A percentile compares a stretch with the other conserved stretches of the same genome.
Evolutionary conservation across 2,797 vertebrate genomes (phyloP).

Genomic region (Sebastes ruberrimus): DNA sequence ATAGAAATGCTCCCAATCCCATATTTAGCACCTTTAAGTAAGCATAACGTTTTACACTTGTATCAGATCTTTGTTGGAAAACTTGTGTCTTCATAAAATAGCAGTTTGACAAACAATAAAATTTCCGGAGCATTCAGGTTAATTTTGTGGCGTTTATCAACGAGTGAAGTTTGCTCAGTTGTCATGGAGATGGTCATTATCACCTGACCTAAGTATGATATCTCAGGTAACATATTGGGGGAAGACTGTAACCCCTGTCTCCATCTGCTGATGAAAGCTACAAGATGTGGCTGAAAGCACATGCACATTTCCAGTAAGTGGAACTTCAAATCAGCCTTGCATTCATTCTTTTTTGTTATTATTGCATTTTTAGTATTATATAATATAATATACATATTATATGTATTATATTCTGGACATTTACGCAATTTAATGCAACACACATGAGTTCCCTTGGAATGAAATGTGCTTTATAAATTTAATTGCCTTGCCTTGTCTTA

Average conservation of each 20-base stretch:
- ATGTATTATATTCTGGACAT: neutral
- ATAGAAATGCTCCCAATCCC: too few relatives aligned
- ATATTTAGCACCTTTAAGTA: too few relatives aligned
- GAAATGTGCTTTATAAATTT: neutral
- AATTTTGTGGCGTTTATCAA: neutral
- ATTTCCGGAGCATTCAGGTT: too few relatives aligned
- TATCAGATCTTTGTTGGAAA: neutral
- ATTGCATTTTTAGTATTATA: neutral
- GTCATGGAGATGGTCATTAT: neutral
- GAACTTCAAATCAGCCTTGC: neutral
- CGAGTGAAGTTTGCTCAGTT: neutral
- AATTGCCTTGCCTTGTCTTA: neutral
- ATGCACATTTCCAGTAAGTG: neutral
- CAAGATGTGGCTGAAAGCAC: neutral
- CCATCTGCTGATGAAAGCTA: neutral
- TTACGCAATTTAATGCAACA: neutral
- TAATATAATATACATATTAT: neutral
- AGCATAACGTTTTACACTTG: neutral
- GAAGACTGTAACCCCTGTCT: neutral
- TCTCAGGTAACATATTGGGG: neutral
- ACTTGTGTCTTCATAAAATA: neutral
- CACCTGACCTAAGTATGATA: neutral
- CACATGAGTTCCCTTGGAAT: neutral
- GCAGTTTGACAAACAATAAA: neutral
- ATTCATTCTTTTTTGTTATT: neutral